phyloP scores from a whole-genome alignment of 1,140 invertebrate genomes.

The Drosophila watanabei region DNA sequence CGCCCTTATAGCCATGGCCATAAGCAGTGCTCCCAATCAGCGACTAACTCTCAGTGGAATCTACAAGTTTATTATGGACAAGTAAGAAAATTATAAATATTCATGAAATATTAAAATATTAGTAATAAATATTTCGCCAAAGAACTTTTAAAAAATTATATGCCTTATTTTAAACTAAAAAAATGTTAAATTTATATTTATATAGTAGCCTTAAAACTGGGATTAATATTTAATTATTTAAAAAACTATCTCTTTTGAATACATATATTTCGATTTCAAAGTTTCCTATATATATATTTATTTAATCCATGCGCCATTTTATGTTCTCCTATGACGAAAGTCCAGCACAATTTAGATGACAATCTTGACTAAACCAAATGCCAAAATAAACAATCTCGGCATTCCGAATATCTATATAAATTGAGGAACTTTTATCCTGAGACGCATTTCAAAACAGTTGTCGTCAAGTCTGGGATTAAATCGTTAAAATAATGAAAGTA shows the following conservation, averaged over 20 bases:
- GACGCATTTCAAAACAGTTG: slow-evolving; percentile 52
- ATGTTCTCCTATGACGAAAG: slow-evolving; percentile 8
- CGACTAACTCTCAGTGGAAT: slow-evolving; percentile 95
- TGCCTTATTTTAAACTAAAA: too few species aligned
- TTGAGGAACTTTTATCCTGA: slow-evolving; percentile 22
- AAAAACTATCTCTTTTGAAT: neutral
- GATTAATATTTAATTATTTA: neutral
- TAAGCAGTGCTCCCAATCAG: slow-evolving; percentile 92
- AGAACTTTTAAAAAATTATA: neutral
- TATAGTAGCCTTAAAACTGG: neutral
- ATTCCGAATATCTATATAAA: slow-evolving; percentile 30
- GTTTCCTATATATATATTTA: neutral
- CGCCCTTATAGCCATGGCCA: slow-evolving; percentile 96
- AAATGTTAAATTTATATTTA: too few species aligned
- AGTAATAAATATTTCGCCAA: too few species aligned
- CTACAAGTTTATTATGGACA: slow-evolving; percentile 96
- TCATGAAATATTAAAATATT: neutral
- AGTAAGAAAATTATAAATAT: slow-evolving; percentile 55
- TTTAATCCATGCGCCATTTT: slow-evolving; percentile 1
- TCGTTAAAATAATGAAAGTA: slow-evolving; percentile 20
- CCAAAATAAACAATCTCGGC: slow-evolving; percentile 39
- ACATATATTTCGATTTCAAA: neutral
- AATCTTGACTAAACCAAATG: slow-evolving; percentile 49
- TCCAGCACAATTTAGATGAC: slow-evolving; percentile 35
- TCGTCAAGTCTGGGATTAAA: slow-evolving; percentile 22